Evolutionary conservation across 2,797 vertebrate species (phyloP), one percentile per base, ranked within the genome.

Genomic region (Anniella stebbinsi): DNA sequence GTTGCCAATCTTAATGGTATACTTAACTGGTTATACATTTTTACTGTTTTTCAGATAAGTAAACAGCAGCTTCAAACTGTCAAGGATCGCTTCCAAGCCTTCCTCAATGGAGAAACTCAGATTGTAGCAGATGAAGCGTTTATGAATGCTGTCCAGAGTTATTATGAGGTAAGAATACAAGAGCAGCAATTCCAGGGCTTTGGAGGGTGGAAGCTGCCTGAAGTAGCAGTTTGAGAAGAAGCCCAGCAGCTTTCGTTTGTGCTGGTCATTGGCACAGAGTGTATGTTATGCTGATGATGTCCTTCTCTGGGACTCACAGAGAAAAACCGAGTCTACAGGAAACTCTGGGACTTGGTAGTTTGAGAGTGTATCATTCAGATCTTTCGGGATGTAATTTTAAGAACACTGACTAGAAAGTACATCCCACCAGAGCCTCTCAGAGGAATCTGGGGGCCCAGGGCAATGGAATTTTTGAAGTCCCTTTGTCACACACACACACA

Each of bases 141-240:
- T 96, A 99, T 99, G 97, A 99, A 99, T 0, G 99, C 99, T 0
- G 99, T 99, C 80, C 99, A 99, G 97, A 99, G 99, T 96, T 99
- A 99, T 97, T 99, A 99, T 0, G 99, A 99, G 97, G 99, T 99
- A 98, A 96, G 96, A 82, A 87, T 80, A 86, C 69, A 51, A 13
- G 25, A 66, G 30, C 60, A 36, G 54, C 11, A 45, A 66, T 41
- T 82, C 28, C 18, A 75, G 38, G 45, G 28, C 8, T 54, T 33
- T 70, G 45, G 33, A 54, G 33, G 36, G 45, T 17, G 30, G 18
- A 63, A 57, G 33, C 13, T 84, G 1, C 70, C 2, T 8, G 1
- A 38, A 11, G 1, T 41, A 28, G 17, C 21, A 60, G 54, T 87
- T 7, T 41, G 45, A 66, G 6, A 4, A 69, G 28, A 69, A 67